These are phyloP conservation scores for Bagarius yarrelli DNA, from an alignment of 2,113 vertebrate species.

Conservation along the genomic window DNA sequence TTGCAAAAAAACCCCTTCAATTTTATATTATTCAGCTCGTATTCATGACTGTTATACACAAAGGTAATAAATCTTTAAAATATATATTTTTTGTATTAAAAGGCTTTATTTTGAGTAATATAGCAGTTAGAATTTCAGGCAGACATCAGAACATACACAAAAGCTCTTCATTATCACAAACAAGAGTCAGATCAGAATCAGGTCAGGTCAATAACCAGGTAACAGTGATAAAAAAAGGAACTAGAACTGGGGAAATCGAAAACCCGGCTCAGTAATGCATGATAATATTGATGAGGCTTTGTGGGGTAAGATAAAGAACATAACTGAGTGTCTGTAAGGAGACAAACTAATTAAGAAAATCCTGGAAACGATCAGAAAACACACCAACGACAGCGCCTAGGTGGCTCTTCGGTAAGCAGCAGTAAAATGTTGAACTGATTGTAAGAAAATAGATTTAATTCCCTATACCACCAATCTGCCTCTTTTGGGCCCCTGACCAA, in stretches of 20 bases:
- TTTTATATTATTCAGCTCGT: background rate
- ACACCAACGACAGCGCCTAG: background rate
- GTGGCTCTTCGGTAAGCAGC: background rate
- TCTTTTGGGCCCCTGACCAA: no score
- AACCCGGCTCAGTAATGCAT: background rate
- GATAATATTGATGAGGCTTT: background rate
- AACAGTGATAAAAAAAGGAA: background rate
- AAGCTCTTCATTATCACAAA: background rate
- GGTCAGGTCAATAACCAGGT: background rate
- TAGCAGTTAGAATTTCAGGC: background rate
- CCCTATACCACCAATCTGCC: no score
- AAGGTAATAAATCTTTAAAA: no score
- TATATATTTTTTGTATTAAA: no score
- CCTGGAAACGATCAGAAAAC: background rate
- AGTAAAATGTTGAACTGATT: no score
- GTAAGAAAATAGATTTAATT: no score
- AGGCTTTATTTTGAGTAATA: background rate
- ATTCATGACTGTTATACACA: background rate
- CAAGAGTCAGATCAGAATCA: background rate
- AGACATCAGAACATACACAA: background rate
- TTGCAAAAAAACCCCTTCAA: background rate
- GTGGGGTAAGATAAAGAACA: background rate
- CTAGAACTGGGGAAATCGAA: no score
- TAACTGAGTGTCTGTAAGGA: no score
- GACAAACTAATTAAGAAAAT: background rate